Percentiles rank a stretch among this genome's conserved stretches.
phyloP scores from a whole-genome alignment of 2,113 vertebrate species.

The Calypte anna region DNA sequence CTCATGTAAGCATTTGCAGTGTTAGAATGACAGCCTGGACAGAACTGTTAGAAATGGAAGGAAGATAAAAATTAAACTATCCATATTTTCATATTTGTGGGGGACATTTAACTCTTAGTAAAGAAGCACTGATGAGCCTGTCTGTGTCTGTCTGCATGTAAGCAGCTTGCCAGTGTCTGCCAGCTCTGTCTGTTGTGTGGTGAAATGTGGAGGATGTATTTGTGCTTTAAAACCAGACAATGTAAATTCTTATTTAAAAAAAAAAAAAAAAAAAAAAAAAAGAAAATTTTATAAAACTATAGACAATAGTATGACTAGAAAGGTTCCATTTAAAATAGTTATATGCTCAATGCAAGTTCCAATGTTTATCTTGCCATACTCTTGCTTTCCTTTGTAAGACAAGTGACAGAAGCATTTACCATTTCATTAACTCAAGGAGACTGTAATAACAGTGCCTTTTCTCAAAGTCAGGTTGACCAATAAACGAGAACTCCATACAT shows the following conservation, averaged over 20 bases:
- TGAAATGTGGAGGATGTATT: not conserved
- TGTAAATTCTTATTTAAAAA: not conserved
- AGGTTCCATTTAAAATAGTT: not conserved
- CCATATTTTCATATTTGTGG: not conserved
- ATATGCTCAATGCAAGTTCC: not conserved
- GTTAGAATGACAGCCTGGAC: not conserved
- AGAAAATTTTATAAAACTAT: not conserved
- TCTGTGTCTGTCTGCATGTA: accelerated
- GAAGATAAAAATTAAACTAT: not conserved
- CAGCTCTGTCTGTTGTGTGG: not conserved
- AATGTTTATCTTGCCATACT: not conserved
- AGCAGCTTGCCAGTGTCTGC: not conserved
- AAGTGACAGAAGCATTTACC: slow-evolving; percentile 1
- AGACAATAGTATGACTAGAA: not conserved
- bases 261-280: not conserved
- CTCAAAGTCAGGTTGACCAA: slow-evolving; percentile 27
- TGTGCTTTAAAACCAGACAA: not conserved
- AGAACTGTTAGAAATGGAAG: not conserved
- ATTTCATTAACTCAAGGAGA: slow-evolving; percentile 32
- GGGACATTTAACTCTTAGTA: not conserved
- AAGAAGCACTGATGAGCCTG: not conserved
- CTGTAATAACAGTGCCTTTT: slow-evolving; percentile 5
- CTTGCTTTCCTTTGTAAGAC: not conserved
- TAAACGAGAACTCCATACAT: slow-evolving; percentile 15
- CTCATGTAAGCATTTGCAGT: not conserved